A percentile compares a stretch with the other conserved stretches of the same genome.
Conservation (phyloP, 2,888 invertebrate species). For the Celastrina argiolus region DNA sequence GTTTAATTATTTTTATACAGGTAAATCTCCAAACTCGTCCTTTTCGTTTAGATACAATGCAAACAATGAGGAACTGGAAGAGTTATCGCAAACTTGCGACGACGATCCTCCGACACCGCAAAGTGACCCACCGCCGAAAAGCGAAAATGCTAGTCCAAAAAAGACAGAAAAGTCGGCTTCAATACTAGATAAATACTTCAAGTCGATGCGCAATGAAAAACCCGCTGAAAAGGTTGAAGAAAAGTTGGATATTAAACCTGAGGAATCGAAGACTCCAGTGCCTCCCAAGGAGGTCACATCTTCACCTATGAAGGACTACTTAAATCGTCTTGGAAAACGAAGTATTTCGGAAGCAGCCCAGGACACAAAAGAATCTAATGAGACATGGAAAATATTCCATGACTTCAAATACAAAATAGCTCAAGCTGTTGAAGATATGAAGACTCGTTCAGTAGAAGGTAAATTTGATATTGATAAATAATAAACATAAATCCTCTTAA, state of each 20-base stretch:
- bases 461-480: background rate
- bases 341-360: conserved; percentile 77
- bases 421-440: conserved; percentile 87
- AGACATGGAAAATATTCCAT: conserved; percentile 85
- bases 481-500: no score
- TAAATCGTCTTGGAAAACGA: conserved; percentile 79
- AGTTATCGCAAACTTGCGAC: conserved; percentile 80
- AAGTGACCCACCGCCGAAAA: conserved; percentile 56
- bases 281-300: conserved; percentile 59
- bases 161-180: conserved; percentile 65
- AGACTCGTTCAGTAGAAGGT: conserved; percentile 81
- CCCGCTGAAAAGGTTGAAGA: conserved; percentile 53
- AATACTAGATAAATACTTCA: conserved; percentile 72
- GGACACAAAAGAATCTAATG: conserved; percentile 69
- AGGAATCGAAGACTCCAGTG: conserved; percentile 44
- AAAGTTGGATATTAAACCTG: conserved; percentile 50
- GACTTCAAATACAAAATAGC: conserved; percentile 86
- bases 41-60: conserved; percentile 85
- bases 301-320: conserved; percentile 77
- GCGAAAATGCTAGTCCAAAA: conserved; percentile 65
- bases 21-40: conserved; percentile 67
- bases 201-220: conserved; percentile 60
- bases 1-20: conserved; percentile 37
- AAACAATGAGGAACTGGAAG: conserved; percentile 86
- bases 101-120: conserved; percentile 75